phyloP scores from a whole-genome alignment of 2,113 vertebrate species.

The Eurystomus gularis region DNA sequence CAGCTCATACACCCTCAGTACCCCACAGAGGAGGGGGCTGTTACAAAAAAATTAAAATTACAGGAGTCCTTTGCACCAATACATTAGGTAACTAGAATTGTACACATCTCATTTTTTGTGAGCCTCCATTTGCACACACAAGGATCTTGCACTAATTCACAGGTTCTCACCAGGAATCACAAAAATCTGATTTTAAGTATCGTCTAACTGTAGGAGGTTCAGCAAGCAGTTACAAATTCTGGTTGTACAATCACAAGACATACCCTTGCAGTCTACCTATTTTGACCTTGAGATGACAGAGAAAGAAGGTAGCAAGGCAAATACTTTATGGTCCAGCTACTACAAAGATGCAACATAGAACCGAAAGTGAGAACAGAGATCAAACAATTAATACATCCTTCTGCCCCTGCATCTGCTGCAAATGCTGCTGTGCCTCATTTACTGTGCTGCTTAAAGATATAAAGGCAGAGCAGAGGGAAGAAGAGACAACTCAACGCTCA shows the following conservation, averaged over 20 bases:
- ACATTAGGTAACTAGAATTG: neutral
- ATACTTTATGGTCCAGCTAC: neutral
- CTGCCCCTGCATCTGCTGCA: constrained; percentile 27
- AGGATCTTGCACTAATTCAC: neutral
- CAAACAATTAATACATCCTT: constrained; percentile 3
- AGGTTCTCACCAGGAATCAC: neutral
- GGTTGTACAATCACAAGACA: neutral
- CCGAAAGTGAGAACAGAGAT: neutral
- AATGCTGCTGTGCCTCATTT: constrained; percentile 1
- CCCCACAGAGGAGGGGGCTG: neutral
- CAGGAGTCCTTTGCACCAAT: neutral
- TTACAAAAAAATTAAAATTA: neutral
- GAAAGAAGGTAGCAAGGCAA: neutral
- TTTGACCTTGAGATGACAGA: constrained; percentile 44
- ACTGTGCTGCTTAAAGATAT: neutral
- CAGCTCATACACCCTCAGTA: neutral
- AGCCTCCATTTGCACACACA: neutral
- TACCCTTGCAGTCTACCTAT: constrained; percentile 17
- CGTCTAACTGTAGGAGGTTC: neutral
- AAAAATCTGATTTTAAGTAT: neutral
- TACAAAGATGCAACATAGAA: constrained; percentile 4
- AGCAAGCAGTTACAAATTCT: constrained; percentile 6
- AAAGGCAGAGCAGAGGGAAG: neutral
- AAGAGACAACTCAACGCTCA: neutral
- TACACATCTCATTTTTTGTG: neutral